Percentiles rank a stretch among this genome's conserved stretches.
Evolutionary conservation across 2,888 invertebrate species (phyloP).

Genomic region (Eupithecia abbreviata): DNA sequence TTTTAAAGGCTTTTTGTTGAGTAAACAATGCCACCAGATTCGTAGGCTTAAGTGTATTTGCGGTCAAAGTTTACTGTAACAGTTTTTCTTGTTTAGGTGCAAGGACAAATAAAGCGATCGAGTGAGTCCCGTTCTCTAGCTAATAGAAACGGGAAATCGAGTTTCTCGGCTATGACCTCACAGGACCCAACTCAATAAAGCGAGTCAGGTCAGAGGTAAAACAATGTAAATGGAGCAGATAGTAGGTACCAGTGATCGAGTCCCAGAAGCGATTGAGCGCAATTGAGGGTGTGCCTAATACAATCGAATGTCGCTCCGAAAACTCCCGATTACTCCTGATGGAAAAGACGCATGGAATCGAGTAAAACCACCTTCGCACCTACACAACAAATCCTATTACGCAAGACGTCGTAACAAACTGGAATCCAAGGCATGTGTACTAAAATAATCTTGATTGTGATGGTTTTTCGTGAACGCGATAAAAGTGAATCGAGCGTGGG

Average conservation of each 20-base stretch:
- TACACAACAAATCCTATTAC: constrained; percentile 37
- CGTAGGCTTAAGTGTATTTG: constrained; percentile 59
- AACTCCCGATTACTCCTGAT: constrained; percentile 47
- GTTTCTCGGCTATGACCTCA: constrained; percentile 57
- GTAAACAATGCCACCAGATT: constrained; percentile 65
- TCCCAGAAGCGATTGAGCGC: constrained; percentile 54
- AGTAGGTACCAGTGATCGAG: constrained; percentile 58
- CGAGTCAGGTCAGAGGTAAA: constrained; percentile 61
- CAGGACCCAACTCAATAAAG: constrained; percentile 55
- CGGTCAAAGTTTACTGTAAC: constrained; percentile 56
- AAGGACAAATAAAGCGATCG: constrained; percentile 45
- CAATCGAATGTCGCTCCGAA: constrained; percentile 67
- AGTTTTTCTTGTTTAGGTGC: constrained; percentile 46
- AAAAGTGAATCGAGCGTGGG: constrained; percentile 68
- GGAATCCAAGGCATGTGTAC: constrained; percentile 35
- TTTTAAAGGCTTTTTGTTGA: constrained; percentile 63
- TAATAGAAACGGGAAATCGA: constrained; percentile 66
- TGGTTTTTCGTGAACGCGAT: constrained; percentile 53
- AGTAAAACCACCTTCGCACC: constrained; percentile 23
- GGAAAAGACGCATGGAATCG: constrained; percentile 51
- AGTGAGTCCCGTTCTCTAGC: constrained; percentile 42
- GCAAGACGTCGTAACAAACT: constrained; percentile 36
- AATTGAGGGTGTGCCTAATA: constrained; percentile 67
- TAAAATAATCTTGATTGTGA: constrained; percentile 63
- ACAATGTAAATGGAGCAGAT: constrained; percentile 68